These are phyloP conservation scores for Galerucella pusilla DNA, from an alignment of 2,888 invertebrate species.

Conservation along the genomic window DNA sequence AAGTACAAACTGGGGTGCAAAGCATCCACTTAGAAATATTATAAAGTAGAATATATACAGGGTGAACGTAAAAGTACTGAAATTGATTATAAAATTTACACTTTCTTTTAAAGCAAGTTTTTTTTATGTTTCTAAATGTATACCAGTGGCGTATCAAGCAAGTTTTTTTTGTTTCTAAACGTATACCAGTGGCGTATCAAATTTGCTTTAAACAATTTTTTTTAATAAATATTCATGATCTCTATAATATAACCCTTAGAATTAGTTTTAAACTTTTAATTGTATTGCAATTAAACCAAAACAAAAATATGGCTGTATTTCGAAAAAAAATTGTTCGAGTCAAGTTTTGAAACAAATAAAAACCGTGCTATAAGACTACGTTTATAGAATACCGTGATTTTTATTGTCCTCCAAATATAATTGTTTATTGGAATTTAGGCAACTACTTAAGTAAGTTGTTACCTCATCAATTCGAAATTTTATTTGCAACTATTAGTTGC, in stretches of 20 bases:
- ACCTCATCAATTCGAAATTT: no score
- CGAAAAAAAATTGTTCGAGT: no score
- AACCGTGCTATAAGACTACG: no score
- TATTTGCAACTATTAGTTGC: no score
- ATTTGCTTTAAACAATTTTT: not conserved
- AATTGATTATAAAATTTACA: not conserved
- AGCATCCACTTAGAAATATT: slow-evolving; percentile 48
- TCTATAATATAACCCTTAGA: not conserved
- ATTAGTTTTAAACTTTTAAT: not conserved
- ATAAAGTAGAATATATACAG: slow-evolving; percentile 26
- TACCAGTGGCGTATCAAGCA: not conserved
- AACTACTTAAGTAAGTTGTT: no score
- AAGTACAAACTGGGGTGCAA: slow-evolving; percentile 61
- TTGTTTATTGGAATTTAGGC: no score
- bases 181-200: not conserved
- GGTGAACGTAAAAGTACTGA: slow-evolving; percentile 12
- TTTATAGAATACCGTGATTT: no score
- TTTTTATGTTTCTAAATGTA: not conserved
- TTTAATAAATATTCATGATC: not conserved
- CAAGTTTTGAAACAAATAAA: no score
- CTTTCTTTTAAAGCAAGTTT: not conserved
- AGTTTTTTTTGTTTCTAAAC: not conserved
- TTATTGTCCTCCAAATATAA: no score
- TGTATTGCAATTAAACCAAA: not conserved
- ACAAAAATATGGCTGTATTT: no score